Evolutionary conservation across 2,888 invertebrate genomes (phyloP).

Genomic region (Cheilosia variabilis): DNA sequence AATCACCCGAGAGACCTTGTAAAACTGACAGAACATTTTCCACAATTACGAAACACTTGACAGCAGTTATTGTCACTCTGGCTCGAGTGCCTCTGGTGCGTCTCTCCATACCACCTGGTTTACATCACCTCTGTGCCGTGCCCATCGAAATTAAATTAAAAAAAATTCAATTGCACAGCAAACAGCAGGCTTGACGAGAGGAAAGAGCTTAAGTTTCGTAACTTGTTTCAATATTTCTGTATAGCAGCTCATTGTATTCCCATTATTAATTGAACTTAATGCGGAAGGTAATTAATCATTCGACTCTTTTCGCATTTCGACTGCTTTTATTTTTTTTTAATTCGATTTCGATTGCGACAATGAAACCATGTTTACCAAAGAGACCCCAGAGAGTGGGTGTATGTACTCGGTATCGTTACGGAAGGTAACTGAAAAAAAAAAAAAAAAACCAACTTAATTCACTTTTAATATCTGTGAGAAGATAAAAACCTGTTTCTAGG

Average conservation of each 20-base stretch:
- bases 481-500: conserved; percentile 34
- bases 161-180: conserved; percentile 58
- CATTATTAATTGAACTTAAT: conserved; percentile 72
- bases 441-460: conserved; percentile 48
- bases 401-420: background rate
- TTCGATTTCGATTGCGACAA: conserved; percentile 49
- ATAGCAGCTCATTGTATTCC: conserved; percentile 65
- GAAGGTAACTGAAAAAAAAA: background rate
- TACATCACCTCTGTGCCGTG: conserved; percentile 49
- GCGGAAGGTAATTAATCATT: conserved; percentile 71
- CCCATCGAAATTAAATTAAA: conserved; percentile 59
- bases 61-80: conserved; percentile 48
- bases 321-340: background rate
- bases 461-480: conserved; percentile 62
- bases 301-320: conserved; percentile 23
- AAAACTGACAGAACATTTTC: conserved; percentile 52
- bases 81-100: background rate
- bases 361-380: conserved; percentile 34
- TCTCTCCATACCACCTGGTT: background rate
- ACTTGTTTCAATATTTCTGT: conserved; percentile 38
- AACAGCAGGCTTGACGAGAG: conserved; percentile 32
- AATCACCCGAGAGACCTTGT: conserved; percentile 37
- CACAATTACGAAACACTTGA: conserved; percentile 63
- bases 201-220: conserved; percentile 47
- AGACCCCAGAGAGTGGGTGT: conserved; percentile 38